Evolutionary conservation across 35 echinoderm and acorn worm species (phyloP).

Genomic region (Apostichopus californicus): DNA sequence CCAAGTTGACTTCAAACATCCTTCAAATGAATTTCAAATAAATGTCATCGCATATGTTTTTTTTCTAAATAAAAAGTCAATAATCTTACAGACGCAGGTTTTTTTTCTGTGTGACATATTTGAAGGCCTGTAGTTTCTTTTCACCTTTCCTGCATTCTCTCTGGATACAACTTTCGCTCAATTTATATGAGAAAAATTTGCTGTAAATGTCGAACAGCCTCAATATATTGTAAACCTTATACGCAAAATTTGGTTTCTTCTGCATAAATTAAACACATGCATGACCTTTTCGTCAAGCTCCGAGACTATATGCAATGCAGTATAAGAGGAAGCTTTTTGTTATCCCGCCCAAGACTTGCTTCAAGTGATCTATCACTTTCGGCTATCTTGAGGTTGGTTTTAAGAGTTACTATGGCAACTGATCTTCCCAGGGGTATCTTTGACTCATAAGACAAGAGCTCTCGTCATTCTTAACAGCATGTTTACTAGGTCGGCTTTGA

Average conservation of each 20-base stretch:
- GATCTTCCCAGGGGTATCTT: conserved; percentile 46
- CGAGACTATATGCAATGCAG: background rate
- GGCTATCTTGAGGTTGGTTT: conserved; percentile 5
- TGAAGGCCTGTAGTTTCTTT: too few species aligned
- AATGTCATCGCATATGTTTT: too few species aligned
- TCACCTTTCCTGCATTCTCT: too few species aligned
- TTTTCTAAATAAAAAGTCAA: too few species aligned
- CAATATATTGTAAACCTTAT: too few species aligned
- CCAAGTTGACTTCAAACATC: too few species aligned
- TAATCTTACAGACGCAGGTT: too few species aligned
- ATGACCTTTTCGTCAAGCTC: conserved; percentile 25
- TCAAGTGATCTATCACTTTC: conserved; percentile 47
- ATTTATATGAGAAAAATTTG: too few species aligned
- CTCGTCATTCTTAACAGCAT: conserved; percentile 23
- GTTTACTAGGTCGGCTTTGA: conserved; percentile 29
- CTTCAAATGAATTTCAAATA: too few species aligned
- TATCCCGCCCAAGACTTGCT: conserved; percentile 36
- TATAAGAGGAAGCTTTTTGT: conserved; percentile 23
- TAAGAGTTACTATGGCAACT: conserved; percentile 26
- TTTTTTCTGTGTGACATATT: too few species aligned
- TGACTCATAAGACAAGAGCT: conserved; percentile 19
- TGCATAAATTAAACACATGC: conserved; percentile 42
- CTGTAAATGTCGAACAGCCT: too few species aligned
- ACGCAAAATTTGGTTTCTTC: background rate
- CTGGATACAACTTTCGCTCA: too few species aligned